phyloP scores from a whole-genome alignment of 2,888 invertebrate genomes.

The Adelognathus sp. region DNA sequence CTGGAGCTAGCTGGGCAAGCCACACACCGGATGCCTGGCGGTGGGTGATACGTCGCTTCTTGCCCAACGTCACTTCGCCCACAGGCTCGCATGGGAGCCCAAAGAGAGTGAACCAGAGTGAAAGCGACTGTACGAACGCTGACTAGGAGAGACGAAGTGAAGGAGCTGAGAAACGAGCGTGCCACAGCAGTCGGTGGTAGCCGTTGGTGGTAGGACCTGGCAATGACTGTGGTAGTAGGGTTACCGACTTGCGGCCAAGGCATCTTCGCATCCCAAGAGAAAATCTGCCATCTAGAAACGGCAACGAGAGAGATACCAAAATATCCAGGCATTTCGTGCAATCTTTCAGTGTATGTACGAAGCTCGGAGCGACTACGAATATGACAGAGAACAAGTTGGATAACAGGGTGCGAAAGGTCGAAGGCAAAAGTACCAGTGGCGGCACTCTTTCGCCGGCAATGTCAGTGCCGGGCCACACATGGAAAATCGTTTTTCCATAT shows the following conservation, averaged over 20 bases:
- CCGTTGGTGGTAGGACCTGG: constrained; percentile 30
- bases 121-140: constrained; percentile 33
- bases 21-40: constrained; percentile 70
- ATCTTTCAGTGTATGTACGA: background rate
- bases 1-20: constrained; percentile 14
- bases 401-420: background rate
- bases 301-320: constrained; percentile 14
- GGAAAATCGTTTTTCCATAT: no score
- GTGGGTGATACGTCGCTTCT: constrained; percentile 74
- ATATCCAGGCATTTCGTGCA: background rate
- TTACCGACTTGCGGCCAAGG: constrained; percentile 47
- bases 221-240: constrained; percentile 51
- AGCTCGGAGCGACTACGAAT: background rate
- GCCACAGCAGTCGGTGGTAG: constrained; percentile 22
- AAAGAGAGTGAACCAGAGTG: background rate
- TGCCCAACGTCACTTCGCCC: constrained; percentile 69
- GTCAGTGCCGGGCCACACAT: no score
- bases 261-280: constrained; percentile 45
- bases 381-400: background rate
- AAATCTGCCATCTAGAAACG: constrained; percentile 28
- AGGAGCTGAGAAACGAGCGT: constrained; percentile 56
- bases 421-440: no score
- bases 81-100: constrained; percentile 35
- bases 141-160: constrained; percentile 51
- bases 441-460: no score